Conservation (phyloP, 2,888 invertebrate genomes). For the Saturnia japonica region DNA sequence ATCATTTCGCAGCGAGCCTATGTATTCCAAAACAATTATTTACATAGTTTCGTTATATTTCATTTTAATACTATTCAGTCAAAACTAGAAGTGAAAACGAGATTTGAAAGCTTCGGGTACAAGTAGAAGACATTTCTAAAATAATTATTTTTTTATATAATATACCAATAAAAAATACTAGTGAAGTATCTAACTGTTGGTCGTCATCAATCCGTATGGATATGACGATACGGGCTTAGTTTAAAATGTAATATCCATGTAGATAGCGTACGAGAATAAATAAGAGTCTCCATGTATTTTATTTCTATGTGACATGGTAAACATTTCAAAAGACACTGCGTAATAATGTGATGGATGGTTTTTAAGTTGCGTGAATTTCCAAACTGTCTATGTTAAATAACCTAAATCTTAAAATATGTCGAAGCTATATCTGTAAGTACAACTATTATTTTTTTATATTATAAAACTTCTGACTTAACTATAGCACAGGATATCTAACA, state of each 20-base stretch:
- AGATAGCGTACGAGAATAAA: neutral
- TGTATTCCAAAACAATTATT: neutral
- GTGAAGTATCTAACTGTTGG: neutral
- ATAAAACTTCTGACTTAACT: neutral
- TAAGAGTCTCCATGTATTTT: neutral
- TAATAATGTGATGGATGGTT: conserved; percentile 19
- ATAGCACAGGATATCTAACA: neutral
- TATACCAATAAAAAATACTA: neutral
- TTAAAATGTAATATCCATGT: neutral
- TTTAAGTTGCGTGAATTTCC: conserved; percentile 17
- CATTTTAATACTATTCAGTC: neutral
- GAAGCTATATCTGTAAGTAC: neutral
- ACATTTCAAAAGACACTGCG: conserved; percentile 20
- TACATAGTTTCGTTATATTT: neutral
- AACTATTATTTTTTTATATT: neutral
- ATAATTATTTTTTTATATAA: neutral
- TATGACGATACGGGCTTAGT: neutral
- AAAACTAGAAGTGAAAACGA: neutral
- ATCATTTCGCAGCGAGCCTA: neutral
- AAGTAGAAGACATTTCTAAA: neutral
- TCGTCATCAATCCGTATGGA: neutral
- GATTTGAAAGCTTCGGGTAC: neutral
- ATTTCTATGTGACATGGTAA: conserved; percentile 14
- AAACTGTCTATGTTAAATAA: neutral
- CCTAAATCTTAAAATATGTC: neutral